A percentile compares a stretch with the other conserved stretches of the same genome.
Evolutionary conservation across 2,888 invertebrate species (phyloP).

Genomic region (Myopa testacea): DNA sequence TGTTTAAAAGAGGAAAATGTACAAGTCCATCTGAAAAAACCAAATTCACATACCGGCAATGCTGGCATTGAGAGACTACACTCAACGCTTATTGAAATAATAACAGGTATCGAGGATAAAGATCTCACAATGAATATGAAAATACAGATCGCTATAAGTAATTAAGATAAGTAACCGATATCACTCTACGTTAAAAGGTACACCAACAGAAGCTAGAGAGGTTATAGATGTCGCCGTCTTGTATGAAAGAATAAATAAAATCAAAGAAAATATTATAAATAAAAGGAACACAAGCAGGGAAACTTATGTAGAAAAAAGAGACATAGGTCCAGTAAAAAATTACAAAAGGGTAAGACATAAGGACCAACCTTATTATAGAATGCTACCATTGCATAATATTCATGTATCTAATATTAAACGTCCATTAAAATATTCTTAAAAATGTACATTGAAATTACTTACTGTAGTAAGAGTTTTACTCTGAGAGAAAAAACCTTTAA

Average conservation of each 20-base stretch:
- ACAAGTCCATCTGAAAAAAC: slow-evolving; percentile 37
- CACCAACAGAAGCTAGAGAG: slow-evolving; percentile 37
- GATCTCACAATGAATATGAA: slow-evolving; percentile 36
- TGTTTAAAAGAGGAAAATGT: slow-evolving; percentile 33
- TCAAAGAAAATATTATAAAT: slow-evolving; percentile 8
- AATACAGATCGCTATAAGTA: slow-evolving; percentile 41
- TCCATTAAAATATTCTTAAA: not conserved
- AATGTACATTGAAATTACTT: not conserved
- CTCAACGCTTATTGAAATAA: slow-evolving; percentile 41
- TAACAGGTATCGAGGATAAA: slow-evolving; percentile 37
- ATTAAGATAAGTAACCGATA: slow-evolving; percentile 43
- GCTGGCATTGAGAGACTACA: slow-evolving; percentile 40
- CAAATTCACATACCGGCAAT: slow-evolving; percentile 38
- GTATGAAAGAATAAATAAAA: slow-evolving; percentile 23
- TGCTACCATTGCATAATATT: not conserved
- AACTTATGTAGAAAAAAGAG: slow-evolving; percentile 28
- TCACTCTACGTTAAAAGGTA: slow-evolving; percentile 40
- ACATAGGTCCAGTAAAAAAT: slow-evolving; percentile 9
- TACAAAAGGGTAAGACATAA: slow-evolving; percentile 16
- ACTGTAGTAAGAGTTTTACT: not conserved
- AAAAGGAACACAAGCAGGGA: slow-evolving; percentile 20
- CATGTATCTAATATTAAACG: not conserved
- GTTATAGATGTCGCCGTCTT: not conserved
- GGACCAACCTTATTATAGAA: slow-evolving; percentile 18
- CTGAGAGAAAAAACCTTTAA: too few species aligned